phyloP scores from a whole-genome alignment of 1,140 invertebrate genomes.

The Berghia stephanieae region DNA sequence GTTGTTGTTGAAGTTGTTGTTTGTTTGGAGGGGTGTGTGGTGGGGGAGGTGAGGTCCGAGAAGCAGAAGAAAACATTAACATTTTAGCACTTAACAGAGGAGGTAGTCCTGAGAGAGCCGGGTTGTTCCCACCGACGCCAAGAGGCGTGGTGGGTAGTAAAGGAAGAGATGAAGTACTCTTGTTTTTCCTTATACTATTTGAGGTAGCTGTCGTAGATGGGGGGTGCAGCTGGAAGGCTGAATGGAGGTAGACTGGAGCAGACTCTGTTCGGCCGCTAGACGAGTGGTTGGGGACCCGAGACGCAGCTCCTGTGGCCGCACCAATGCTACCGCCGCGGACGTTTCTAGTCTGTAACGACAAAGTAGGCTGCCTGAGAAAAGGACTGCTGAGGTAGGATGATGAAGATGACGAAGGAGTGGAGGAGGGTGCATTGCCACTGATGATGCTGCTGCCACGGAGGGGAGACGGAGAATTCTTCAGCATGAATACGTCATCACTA shows the following conservation, averaged over 20 bases:
- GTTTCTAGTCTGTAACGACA: not conserved
- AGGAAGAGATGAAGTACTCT: slow-evolving; percentile 27
- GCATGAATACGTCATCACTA: not conserved
- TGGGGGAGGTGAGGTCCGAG: not conserved
- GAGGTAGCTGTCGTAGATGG: slow-evolving; percentile 16
- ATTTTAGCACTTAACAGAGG: too few relatives aligned
- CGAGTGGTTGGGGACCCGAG: too few relatives aligned
- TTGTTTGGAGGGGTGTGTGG: not conserved
- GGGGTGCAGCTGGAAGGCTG: slow-evolving; percentile 38
- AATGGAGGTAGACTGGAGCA: slow-evolving; percentile 26
- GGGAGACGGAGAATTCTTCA: not conserved
- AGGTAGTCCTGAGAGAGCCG: too few relatives aligned
- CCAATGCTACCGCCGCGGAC: not conserved
- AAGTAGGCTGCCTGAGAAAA: slow-evolving; percentile 23
- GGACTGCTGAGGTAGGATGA: slow-evolving; percentile 24
- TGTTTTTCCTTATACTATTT: slow-evolving; percentile 24
- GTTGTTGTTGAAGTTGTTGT: not conserved
- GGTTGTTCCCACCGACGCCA: too few relatives aligned
- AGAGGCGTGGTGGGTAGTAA: too few relatives aligned
- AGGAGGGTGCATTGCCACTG: too few relatives aligned
- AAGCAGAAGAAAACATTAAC: too few relatives aligned
- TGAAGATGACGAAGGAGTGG: too few relatives aligned
- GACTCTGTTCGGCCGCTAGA: slow-evolving; percentile 19
- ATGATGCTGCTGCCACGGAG: not conserved
- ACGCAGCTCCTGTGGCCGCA: not conserved